Evolutionary conservation across 2,888 invertebrate species (phyloP), one percentile per base, ranked within the genome.

Genomic region (Drepana falcataria): DNA sequence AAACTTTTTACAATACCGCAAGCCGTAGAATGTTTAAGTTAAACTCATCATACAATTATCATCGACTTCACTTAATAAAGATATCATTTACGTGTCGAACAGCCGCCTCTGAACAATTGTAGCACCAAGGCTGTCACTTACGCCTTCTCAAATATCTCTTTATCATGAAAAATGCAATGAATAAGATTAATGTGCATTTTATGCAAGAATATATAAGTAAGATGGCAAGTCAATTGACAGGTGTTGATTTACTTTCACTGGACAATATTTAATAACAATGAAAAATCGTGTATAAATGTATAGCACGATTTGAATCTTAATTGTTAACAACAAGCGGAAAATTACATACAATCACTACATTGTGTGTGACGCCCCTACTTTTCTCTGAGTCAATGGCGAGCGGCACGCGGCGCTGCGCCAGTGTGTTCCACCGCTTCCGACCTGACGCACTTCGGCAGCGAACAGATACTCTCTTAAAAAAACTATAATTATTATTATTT

Each of bases 351-450:
- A 68, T 73, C 61, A 71, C 67, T 74, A 67, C 69, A 63, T 62
- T 71, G 80, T 81, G 85, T 71, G 80, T 81, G 85, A 79, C 83
- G 81, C 81, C 89, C 89, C 89, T 88, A 83, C 80, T 83, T 81
- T 84, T 82, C 83, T 79, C 80, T 80, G 84, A 79, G 59, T 81
- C 80, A 83, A 72, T 76, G 77, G 73, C 67, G 44, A 65, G 67
- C 65, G 58, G 60, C 54, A 53, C 41, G 35, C 56, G 62, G 59
- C 74, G 69, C 68, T 65, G 71, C 69, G 75, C 69, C 86, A 87
- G 87, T 88, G 75, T 78, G 83, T 79, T 74, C 69, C 73, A 71
- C 71, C 77, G 82, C 83, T 83, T 85, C 86, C 84, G 78, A 83
- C 80, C 74, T 73, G 77, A 72, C 79, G 80, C 84, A 84, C 85